Percentiles rank a stretch among this genome's conserved stretches.
Evolutionary conservation across 92 coral and sea anemone species (phyloP).

Genomic region (Epizoanthus scotinus): DNA sequence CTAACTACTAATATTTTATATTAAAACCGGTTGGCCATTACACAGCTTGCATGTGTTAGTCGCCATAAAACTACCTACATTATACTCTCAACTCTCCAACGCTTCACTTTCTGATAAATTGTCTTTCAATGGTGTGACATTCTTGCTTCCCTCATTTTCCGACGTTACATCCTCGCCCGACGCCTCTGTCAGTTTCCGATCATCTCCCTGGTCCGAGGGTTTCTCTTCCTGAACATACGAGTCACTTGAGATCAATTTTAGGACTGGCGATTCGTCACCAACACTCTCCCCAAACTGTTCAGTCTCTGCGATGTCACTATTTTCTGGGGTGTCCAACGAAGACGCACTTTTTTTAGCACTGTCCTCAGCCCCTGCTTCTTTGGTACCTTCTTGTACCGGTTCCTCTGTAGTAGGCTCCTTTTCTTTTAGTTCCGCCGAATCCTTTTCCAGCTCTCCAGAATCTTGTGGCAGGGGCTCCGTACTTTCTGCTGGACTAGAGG

Average conservation of each 20-base stretch:
- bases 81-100: background rate
- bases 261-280: background rate
- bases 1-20: too few species aligned
- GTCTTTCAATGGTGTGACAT: slow-evolving; percentile 1
- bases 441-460: background rate
- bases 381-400: background rate
- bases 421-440: background rate
- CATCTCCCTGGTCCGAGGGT: background rate
- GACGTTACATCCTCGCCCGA: background rate
- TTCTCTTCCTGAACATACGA: background rate
- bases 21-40: too few species aligned
- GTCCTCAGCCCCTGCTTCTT: background rate
- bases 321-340: background rate
- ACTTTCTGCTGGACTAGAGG: background rate
- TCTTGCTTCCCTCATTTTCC: slow-evolving; percentile 14
- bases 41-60: background rate
- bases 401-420: background rate
- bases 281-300: background rate
- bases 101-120: slow-evolving; percentile 3
- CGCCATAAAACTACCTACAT: background rate
- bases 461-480: background rate
- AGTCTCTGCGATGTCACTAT: background rate
- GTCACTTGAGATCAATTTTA: background rate
- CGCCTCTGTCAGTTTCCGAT: background rate
- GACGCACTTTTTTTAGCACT: background rate